Percentiles rank a stretch among this genome's conserved stretches.
Evolutionary conservation across 2,113 vertebrate genomes (phyloP).

Genomic region (Thermophis baileyi): DNA sequence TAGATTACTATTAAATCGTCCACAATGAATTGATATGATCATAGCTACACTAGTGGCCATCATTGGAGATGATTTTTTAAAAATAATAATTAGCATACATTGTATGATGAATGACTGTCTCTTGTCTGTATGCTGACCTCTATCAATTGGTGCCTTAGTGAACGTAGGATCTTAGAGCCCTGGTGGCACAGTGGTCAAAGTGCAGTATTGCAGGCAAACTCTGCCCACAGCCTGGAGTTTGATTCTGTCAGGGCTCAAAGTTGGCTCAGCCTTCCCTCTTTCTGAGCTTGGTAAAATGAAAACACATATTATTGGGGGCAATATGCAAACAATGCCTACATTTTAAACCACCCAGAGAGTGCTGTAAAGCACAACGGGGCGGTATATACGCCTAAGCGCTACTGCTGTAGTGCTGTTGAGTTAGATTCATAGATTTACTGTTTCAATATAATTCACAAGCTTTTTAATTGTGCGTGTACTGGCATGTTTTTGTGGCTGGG

Average conservation of each 20-base stretch:
- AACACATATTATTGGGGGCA: too few species aligned
- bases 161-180: not conserved
- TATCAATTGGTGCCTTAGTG: not conserved
- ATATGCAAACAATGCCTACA: too few species aligned
- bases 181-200: too few species aligned
- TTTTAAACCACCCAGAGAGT: too few species aligned
- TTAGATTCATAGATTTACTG: not conserved
- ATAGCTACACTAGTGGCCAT: not conserved
- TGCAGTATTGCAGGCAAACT: too few species aligned
- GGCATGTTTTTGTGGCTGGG: not conserved
- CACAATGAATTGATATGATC: not conserved
- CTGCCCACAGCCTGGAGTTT: too few species aligned
- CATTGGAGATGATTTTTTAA: not conserved
- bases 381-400: too few species aligned
- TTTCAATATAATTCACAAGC: not conserved
- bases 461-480: not conserved
- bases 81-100: not conserved
- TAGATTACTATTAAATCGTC: not conserved
- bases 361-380: too few species aligned
- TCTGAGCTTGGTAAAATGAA: too few species aligned
- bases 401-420: not conserved
- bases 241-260: too few species aligned
- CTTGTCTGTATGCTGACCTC: not conserved
- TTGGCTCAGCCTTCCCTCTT: too few species aligned
- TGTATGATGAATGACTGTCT: not conserved